These are phyloP conservation scores for Botia kubotai DNA, from an alignment of 2,797 vertebrate species.

Conservation along the genomic window DNA sequence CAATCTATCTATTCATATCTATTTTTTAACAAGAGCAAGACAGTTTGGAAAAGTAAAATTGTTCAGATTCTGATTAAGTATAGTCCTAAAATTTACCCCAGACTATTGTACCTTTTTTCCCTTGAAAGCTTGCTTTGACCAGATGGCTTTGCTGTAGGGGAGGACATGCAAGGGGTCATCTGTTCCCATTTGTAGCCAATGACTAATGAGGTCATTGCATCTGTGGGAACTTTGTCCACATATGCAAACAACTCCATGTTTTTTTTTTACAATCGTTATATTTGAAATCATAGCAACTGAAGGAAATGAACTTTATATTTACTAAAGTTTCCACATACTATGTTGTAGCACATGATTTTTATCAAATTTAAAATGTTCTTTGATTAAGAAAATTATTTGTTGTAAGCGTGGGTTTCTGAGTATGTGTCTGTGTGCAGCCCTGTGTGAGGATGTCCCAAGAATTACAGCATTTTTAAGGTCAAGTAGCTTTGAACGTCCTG, in stretches of 20 bases:
- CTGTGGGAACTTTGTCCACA: slow-evolving; percentile 13
- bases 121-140: slow-evolving; percentile 5
- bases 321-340: too few relatives aligned
- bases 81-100: background rate
- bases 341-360: background rate
- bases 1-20: too few relatives aligned
- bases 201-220: slow-evolving; percentile 19
- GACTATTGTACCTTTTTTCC: slow-evolving; percentile 5
- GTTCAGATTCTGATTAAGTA: too few relatives aligned
- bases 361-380: too few relatives aligned
- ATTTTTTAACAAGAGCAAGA: too few relatives aligned
- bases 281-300: background rate
- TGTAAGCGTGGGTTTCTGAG: background rate
- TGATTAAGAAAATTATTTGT: background rate
- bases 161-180: background rate
- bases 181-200: background rate
- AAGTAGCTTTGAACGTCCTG: background rate
- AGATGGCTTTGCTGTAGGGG: slow-evolving; percentile 27
- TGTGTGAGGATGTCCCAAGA: too few relatives aligned
- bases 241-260: background rate
- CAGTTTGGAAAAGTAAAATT: too few relatives aligned
- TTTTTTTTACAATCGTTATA: background rate
- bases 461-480: background rate
- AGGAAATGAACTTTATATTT: too few relatives aligned
- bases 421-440: background rate